Base-by-base conservation (phyloP, 2,797 vertebrate genomes). In the Periophthalmus magnuspinnatus region DNA sequence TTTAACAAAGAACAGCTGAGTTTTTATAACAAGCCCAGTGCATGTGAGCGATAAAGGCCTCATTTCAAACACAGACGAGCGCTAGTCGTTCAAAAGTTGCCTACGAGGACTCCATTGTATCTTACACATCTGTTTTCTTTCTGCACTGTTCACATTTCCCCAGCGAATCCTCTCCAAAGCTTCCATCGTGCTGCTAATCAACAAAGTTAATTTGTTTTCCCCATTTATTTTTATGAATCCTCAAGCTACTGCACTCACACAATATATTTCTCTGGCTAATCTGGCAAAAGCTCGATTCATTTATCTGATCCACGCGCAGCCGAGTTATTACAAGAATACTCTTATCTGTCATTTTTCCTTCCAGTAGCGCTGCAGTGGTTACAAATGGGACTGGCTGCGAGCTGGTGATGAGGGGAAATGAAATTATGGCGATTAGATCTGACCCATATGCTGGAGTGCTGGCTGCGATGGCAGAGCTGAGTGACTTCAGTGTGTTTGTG, bases 341-440 rank as follows among this genome's bases (percentile, higher is more conserved):
- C 88, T 92, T 91, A 91, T 92, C 90, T 88, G 86, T 87, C 86
- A 86, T 88, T 89, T 91, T 91, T 90, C 82, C 84, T 88, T 81
- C 79, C 87, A 90, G 85, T 88, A 87, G 87, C 67, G 71, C 86
- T 79, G 85, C 83, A 75, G 80, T 79, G 86, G 82, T 88, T 88
- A 89, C 90, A 91, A 91, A 90, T 89, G 87, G 89, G 87, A 91
- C 89, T 90, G 78, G 79, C 87, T 86, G 52, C 70, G 83, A 86
- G 88, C 88, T 88, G 90, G 91, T 90, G 89, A 91, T 87, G 77
- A 61, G 84, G 80, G 88, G 90, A 90, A 91, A 92, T 92, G 86
- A 92, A 92, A 91, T 90, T 88, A 91, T 87, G 78, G 81, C 81
- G 90, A 92, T 92, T 88, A 90, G 80, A 92, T 92, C 90, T 91